Evolutionary conservation across 2,888 invertebrate genomes (phyloP), one percentile per base, ranked within the genome.

Genomic region (Elysia crispata): DNA sequence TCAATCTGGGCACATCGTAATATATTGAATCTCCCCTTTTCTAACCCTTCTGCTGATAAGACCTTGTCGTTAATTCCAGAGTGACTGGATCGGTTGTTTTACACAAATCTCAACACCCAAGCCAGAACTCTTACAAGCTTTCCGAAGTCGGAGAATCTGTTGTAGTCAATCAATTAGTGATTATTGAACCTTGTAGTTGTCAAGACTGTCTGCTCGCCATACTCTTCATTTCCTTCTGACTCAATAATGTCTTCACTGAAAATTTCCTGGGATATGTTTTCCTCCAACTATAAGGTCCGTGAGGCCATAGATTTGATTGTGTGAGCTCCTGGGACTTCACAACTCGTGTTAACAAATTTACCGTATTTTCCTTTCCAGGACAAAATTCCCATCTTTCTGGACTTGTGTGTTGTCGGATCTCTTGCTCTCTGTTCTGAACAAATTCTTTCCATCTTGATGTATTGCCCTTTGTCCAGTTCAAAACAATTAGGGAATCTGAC

Each of bases 371-470:
- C n/a, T n/a, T n/a, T 31, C 66, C 66, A 15, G 66, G 25, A 18
- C 25, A 66, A 28, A 15, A 25, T 28, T 31, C 6, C 66, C 66
- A 66, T 6, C 15, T 66, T 11, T 11, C 25, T 8, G 60, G 60
- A 23, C 15, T 60, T 60, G 60, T 60, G 8, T 8, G 60, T 15
- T 8, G 8, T 15, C 15, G 60, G 5, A 60, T 60, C 15, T 60
- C 60, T 60, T 5, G 5, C 60, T 8, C 60, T 60, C 60, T 5
- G 15, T 60, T 60, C 5, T 18, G 23, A 18, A 60, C 60, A 60
- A 60, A 60, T 60, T 60, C 8, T 60, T 60, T 60, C 15, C 60
- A 60, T 60, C 15, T 76, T 79, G n/a, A 15, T 5, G 25, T 15
- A 41, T 6, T 11, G 11, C 41, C 3, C 11, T 11, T n/a, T n/a